phyloP scores from a whole-genome alignment of 1,140 invertebrate genomes.

The Wasmannia auropunctata region DNA sequence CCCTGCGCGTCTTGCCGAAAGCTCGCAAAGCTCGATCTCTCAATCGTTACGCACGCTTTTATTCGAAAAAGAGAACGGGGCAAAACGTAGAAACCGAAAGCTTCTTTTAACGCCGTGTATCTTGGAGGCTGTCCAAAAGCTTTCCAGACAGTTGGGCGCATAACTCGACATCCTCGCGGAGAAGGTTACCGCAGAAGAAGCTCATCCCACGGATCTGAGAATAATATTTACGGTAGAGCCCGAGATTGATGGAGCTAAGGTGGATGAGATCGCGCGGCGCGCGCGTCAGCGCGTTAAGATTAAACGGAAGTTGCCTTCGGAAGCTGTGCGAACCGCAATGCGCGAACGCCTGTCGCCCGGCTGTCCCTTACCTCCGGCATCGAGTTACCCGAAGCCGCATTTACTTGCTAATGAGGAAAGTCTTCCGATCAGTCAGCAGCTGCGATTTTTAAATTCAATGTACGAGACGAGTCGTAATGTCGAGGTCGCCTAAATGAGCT shows the following conservation, averaged over 20 bases:
- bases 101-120: slow-evolving; percentile 40
- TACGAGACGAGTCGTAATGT: neutral
- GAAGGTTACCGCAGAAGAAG: slow-evolving; percentile 64
- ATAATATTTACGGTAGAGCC: slow-evolving; percentile 72
- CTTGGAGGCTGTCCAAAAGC: slow-evolving; percentile 71
- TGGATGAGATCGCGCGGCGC: slow-evolving; percentile 33
- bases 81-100: slow-evolving; percentile 57
- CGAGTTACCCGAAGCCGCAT: neutral
- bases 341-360: slow-evolving; percentile 19
- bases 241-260: slow-evolving; percentile 44
- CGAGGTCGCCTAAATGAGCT: slow-evolving; percentile 14
- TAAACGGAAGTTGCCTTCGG: slow-evolving; percentile 56
- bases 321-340: neutral
- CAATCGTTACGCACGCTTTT: slow-evolving; percentile 28
- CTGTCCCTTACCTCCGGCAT: neutral
- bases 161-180: slow-evolving; percentile 60
- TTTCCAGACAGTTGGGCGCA: slow-evolving; percentile 78
- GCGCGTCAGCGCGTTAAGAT: slow-evolving; percentile 50
- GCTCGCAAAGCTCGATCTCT: neutral
- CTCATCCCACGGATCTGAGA: slow-evolving; percentile 44
- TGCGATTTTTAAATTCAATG: neutral
- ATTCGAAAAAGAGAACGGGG: slow-evolving; percentile 14
- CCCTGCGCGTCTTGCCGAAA: neutral
- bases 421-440: neutral
- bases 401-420: neutral